Evolutionary conservation across 2,797 vertebrate genomes (phyloP).

Genomic region (Alca torda): DNA sequence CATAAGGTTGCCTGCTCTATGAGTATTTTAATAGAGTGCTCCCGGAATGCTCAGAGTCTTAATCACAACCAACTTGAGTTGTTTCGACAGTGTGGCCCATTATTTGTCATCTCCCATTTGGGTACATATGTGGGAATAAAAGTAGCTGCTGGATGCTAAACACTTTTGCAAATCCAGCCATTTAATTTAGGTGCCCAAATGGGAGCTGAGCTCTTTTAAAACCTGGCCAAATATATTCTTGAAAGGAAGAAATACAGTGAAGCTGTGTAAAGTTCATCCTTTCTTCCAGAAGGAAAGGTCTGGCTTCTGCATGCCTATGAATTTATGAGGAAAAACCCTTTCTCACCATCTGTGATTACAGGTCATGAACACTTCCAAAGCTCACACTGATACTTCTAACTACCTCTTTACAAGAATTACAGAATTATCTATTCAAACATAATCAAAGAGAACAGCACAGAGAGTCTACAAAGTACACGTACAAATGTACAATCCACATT

Average conservation of each 20-base stretch:
- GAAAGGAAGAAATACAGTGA: conserved; percentile 45
- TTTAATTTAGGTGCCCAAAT: conserved; percentile 54
- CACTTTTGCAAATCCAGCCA: conserved; percentile 45
- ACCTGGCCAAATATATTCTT: conserved; percentile 16
- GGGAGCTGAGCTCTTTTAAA: conserved; percentile 46
- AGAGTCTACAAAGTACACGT: not conserved
- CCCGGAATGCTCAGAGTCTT: conserved; percentile 30
- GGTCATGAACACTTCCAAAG: conserved; percentile 38
- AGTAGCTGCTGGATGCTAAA: conserved; percentile 56
- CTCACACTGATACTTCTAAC: not conserved
- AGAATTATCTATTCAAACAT: conserved; percentile 49
- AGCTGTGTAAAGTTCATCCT: conserved; percentile 54
- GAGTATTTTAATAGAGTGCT: conserved; percentile 55
- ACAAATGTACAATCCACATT: not conserved
- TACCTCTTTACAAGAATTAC: conserved; percentile 35
- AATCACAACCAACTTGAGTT: conserved; percentile 31
- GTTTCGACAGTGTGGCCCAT: too few species aligned
- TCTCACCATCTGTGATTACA: conserved; percentile 22
- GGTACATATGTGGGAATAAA: conserved; percentile 32
- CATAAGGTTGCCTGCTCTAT: conserved; percentile 18
- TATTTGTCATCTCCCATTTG: not conserved
- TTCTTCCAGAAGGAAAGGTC: conserved; percentile 41
- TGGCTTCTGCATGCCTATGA: conserved; percentile 47
- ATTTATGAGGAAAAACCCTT: conserved; percentile 43
- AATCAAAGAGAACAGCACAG: not conserved